phyloP scores from a whole-genome alignment of 2,888 invertebrate genomes.

The Brassicogethes aeneus region DNA sequence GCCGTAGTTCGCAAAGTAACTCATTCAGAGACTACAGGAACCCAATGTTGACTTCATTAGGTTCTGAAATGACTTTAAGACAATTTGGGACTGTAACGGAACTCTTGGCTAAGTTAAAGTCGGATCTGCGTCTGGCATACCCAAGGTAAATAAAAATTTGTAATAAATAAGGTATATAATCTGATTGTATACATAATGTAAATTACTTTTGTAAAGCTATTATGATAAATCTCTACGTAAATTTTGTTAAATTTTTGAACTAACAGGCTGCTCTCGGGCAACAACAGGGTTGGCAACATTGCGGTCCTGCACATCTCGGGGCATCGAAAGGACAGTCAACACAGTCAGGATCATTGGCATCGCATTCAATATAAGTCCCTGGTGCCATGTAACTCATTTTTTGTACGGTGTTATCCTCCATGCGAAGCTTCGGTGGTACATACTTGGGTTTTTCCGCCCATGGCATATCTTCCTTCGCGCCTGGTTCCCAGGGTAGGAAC shows the following conservation, averaged over 20 bases:
- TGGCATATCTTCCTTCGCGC: slow-evolving; percentile 36
- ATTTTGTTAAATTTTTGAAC: slow-evolving; percentile 6
- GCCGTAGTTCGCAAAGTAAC: slow-evolving; percentile 23
- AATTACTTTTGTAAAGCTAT: neutral
- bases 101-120: slow-evolving; percentile 73
- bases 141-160: slow-evolving; percentile 57
- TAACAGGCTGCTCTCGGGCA: slow-evolving; percentile 38
- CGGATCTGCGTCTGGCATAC: slow-evolving; percentile 79
- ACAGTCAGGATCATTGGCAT: slow-evolving; percentile 47
- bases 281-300: slow-evolving; percentile 33
- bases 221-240: neutral
- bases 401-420: slow-evolving; percentile 53
- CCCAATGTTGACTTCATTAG: slow-evolving; percentile 53
- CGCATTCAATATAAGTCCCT: slow-evolving; percentile 48
- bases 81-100: slow-evolving; percentile 85
- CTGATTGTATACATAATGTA: neutral
- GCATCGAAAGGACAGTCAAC: slow-evolving; percentile 36
- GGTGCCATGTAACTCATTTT: slow-evolving; percentile 52
- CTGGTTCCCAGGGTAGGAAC: slow-evolving; percentile 41
- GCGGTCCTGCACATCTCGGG: slow-evolving; percentile 17
- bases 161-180: neutral
- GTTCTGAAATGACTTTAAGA: slow-evolving; percentile 77
- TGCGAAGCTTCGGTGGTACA: slow-evolving; percentile 37
- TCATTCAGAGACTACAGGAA: slow-evolving; percentile 46
- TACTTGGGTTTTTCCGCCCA: slow-evolving; percentile 40